Conservation (phyloP, 1,140 invertebrate genomes). For the Drosophila orena region DNA sequence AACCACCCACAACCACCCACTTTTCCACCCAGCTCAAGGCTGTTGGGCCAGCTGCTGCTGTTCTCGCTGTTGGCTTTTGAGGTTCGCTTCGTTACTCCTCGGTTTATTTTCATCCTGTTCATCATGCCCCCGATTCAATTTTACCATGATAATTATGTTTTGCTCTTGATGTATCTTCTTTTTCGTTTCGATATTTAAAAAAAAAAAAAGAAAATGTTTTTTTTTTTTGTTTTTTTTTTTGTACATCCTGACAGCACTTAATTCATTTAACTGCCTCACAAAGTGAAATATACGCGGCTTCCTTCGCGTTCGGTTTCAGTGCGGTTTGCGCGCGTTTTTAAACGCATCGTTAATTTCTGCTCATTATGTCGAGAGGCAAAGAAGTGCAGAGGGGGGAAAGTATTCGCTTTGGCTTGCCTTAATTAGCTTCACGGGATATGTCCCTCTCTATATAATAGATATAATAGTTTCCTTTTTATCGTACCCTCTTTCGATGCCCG, state of each 20-base stretch:
- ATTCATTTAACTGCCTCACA: conserved; percentile 63
- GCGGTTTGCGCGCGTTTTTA: conserved; percentile 36
- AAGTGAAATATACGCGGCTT: conserved; percentile 47
- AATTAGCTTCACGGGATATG: conserved; percentile 21
- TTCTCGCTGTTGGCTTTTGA: conserved; percentile 44
- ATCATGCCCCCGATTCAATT: conserved; percentile 29
- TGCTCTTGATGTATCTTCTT: conserved; percentile 3
- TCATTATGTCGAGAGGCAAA: conserved; percentile 40
- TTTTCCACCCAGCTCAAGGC: conserved; percentile 11
- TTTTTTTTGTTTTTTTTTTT: conserved; percentile 9
- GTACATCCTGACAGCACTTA: conserved; percentile 42
- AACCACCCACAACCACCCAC: neutral
- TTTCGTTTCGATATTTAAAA: neutral
- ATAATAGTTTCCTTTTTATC: conserved; percentile 8
- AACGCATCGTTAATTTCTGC: conserved; percentile 52
- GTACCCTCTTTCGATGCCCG: neutral
- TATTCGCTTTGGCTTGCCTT: conserved; percentile 17
- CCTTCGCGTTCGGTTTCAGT: conserved; percentile 15
- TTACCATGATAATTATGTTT: conserved; percentile 47
- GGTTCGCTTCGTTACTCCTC: conserved; percentile 40
- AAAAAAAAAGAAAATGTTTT: too few species aligned
- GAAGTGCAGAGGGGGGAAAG: neutral
- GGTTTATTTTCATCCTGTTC: conserved; percentile 29
- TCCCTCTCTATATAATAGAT: neutral
- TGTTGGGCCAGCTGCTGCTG: conserved; percentile 30